Conservation (phyloP, 2,113 vertebrate genomes). For the Antechinus flavipes region DNA sequence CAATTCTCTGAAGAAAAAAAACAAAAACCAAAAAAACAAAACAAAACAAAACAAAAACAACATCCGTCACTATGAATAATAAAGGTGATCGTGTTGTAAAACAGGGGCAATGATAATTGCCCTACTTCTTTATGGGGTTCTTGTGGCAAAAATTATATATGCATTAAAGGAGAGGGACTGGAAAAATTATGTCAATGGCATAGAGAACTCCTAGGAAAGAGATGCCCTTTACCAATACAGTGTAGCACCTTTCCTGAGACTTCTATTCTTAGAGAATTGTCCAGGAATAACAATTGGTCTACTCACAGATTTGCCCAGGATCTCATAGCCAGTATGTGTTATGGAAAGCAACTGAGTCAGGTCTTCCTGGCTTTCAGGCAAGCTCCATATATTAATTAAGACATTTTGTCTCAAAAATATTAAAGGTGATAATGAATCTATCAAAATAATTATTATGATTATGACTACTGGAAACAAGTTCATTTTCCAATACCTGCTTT, state of each 20-base stretch:
- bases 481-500: conserved; percentile 3
- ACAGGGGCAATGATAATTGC: background rate
- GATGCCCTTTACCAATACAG: background rate
- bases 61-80: background rate
- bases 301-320: background rate
- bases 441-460: background rate
- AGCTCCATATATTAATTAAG: background rate
- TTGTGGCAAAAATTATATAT: background rate
- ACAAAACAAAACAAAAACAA: background rate
- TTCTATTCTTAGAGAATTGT: background rate
- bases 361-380: too few species aligned
- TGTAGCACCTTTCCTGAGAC: background rate
- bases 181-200: conserved; percentile 24
- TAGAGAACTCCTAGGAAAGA: background rate
- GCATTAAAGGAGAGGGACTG: conserved; percentile 1
- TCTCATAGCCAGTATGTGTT: too few species aligned
- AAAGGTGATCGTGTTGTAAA: background rate
- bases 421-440: background rate
- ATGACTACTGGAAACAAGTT: background rate
- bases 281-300: background rate
- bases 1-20: conserved; percentile 89
- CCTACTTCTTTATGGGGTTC: background rate
- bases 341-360: too few species aligned
- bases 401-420: background rate
- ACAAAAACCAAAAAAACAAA: background rate